Base-by-base conservation (phyloP, 2,888 invertebrate genomes). In the Coleophora deauratella region DNA sequence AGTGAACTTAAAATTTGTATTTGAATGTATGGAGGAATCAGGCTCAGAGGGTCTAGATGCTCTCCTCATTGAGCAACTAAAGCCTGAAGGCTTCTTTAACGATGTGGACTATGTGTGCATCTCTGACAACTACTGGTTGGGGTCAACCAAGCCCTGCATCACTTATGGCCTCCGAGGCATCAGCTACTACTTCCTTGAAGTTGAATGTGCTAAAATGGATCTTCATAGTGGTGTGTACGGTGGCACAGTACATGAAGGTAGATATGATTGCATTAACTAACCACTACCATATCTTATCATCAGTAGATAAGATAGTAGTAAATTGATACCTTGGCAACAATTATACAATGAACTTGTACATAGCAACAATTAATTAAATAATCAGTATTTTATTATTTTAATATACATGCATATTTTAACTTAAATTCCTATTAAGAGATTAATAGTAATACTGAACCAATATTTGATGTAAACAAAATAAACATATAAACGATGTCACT, bases 11-110 rank as follows among this genome's bases (percentile, higher is more conserved):
- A 93, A 93, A 89, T 98, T 99, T 75, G 90, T 96, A 10, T 94
- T 99, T 69, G 99, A 99, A 87, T 97, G 97, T 41, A 99, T 99
- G 99, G 99, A 99, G 77, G 99, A 99, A 73, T 94, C 93, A 46
- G 98, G 98, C 6, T 98, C 98, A 45, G 94, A 94, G 67, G 99
- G 99, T n/a, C 85, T 99, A 15, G 97, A 98, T 70, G 94, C 93
- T 1, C 81, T 98, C 9, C 86, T 99, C 0, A 80, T 80, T 41
- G 69, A 81, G 30, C 55, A 81, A 38, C 51, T 86, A 31, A 82
- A 85, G 46, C 86, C 86, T 15, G 91, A 93, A 53, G 89, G 89
- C 21, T 98, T 97, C 74, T 88, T 98, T 30, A 87, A 90, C 40
- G 89, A 90, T 65, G 92, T 96, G 0, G 98, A 99, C 74, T 98